Conservation (phyloP, 2,113 vertebrate species). For the Toxotes chatareus region DNA sequence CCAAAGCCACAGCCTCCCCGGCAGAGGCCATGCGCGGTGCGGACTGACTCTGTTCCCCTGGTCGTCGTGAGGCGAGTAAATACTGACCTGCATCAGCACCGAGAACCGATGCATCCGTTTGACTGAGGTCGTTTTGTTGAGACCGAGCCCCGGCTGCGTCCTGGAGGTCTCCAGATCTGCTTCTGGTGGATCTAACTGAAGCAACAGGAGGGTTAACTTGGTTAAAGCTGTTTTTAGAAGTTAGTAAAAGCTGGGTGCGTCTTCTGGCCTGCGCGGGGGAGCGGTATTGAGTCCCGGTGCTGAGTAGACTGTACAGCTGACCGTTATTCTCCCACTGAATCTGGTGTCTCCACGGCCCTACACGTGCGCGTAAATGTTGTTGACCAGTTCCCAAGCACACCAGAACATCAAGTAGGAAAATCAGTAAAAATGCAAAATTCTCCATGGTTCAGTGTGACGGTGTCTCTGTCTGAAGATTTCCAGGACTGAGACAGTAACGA, state of each 20-base stretch:
- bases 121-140: slow-evolving; percentile 32
- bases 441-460: slow-evolving; percentile 55
- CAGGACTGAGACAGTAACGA: slow-evolving; percentile 15
- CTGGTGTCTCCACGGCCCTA: slow-evolving; percentile 76
- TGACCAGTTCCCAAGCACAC: slow-evolving; percentile 70
- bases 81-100: slow-evolving; percentile 63
- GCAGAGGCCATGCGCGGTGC: not conserved
- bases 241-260: slow-evolving; percentile 67
- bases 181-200: slow-evolving; percentile 26
- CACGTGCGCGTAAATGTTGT: slow-evolving; percentile 48
- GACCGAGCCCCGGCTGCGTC: not conserved
- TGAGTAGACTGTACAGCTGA: slow-evolving; percentile 79
- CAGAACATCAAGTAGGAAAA: slow-evolving; percentile 51
- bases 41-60: slow-evolving; percentile 24
- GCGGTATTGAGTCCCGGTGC: slow-evolving; percentile 80
- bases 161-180: slow-evolving; percentile 8
- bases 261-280: slow-evolving; percentile 56
- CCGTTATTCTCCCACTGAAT: slow-evolving; percentile 84
- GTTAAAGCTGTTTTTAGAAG: slow-evolving; percentile 34
- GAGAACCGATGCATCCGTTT: slow-evolving; percentile 43
- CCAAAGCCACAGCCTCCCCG: not conserved
- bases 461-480: not conserved
- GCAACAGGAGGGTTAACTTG: slow-evolving; percentile 11
- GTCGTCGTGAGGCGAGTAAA: slow-evolving; percentile 42
- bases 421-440: slow-evolving; percentile 26